Conservation (phyloP, 2,113 vertebrate genomes). For the Corvus cornix region DNA sequence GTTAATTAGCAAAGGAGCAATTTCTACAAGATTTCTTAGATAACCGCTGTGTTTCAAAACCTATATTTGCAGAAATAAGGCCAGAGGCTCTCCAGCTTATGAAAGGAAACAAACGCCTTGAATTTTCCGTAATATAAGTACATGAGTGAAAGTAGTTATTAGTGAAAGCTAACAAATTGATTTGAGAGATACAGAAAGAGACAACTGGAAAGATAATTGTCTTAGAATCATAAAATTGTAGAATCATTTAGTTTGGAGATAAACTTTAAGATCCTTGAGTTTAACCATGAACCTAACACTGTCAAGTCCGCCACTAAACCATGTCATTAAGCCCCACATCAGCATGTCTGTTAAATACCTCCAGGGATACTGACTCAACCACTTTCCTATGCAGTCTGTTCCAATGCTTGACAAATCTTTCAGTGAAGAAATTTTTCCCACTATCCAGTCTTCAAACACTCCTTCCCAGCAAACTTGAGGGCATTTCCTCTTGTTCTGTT, state of each 20-base stretch:
- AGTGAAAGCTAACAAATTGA: background rate
- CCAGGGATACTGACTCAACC: background rate
- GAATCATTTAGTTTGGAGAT: background rate
- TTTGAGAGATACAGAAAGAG: background rate
- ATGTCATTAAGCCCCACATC: background rate
- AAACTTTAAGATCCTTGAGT: background rate
- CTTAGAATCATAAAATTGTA: background rate
- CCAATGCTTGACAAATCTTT: background rate
- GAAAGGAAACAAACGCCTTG: background rate
- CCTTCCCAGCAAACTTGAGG: background rate
- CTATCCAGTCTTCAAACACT: background rate
- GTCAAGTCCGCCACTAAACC: background rate
- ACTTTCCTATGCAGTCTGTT: background rate
- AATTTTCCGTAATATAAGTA: background rate
- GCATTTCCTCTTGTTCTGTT: background rate
- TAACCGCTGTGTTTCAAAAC: background rate
- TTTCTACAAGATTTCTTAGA: conserved; percentile 34
- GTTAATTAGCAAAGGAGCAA: conserved; percentile 52
- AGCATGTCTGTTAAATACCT: background rate
- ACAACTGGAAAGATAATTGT: background rate
- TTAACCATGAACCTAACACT: background rate
- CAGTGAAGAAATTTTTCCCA: background rate
- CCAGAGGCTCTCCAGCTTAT: background rate
- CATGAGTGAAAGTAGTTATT: background rate
- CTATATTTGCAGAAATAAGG: background rate